Percentiles rank a stretch among this genome's conserved stretches.
Conservation (phyloP, 2,888 invertebrate species). For the Eilema griseolum region DNA sequence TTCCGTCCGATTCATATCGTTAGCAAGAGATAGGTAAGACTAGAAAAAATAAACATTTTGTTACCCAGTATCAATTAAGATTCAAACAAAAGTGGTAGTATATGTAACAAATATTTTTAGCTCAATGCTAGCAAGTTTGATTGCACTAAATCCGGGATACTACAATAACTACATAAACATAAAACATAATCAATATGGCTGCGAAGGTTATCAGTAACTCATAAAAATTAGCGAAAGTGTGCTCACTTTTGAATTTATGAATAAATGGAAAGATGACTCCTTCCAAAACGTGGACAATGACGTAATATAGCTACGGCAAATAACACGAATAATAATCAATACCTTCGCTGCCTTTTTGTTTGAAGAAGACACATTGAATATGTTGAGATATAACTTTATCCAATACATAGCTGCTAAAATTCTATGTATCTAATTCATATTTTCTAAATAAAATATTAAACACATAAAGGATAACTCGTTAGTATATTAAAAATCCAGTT, state of each 20-base stretch:
- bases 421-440: not conserved
- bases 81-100: not conserved
- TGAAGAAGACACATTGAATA: not conserved
- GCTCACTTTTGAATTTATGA: not conserved
- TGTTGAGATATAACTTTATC: conserved; percentile 1
- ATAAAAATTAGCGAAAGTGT: not conserved
- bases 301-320: not conserved
- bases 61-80: not conserved
- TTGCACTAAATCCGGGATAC: not conserved
- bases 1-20: not conserved
- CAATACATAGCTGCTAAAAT: not conserved
- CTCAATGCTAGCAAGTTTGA: not conserved
- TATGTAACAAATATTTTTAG: not conserved
- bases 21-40: not conserved
- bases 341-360: not conserved
- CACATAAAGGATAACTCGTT: not conserved
- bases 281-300: not conserved
- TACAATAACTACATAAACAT: not conserved
- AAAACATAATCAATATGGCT: not conserved
- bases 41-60: not conserved
- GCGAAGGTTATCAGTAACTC: not conserved
- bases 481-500: not conserved
- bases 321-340: not conserved
- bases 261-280: not conserved
- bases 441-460: not conserved